phyloP scores from a whole-genome alignment of 2,888 invertebrate genomes.

The Philhelius pedissequus region DNA sequence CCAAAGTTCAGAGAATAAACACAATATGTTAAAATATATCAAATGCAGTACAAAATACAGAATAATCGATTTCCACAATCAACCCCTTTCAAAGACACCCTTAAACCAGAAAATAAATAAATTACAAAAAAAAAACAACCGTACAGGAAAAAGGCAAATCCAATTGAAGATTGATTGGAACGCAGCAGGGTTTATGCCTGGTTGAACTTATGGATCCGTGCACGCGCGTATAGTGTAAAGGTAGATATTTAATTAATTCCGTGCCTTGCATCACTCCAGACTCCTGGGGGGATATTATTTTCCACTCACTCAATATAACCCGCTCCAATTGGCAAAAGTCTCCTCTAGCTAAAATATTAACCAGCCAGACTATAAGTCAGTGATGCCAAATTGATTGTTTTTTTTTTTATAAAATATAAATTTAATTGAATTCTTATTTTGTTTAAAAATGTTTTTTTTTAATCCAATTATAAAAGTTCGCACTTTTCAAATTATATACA shows the following conservation, averaged over 20 bases:
- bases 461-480: too few species aligned
- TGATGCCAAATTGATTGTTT: not conserved
- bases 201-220: constrained; percentile 62
- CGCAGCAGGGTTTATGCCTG: constrained; percentile 58
- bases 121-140: not conserved
- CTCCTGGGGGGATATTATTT: not conserved
- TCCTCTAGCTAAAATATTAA: constrained; percentile 51
- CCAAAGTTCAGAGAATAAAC: constrained; percentile 21
- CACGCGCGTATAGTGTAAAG: constrained; percentile 60
- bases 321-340: constrained; percentile 60
- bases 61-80: constrained; percentile 33
- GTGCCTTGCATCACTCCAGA: constrained; percentile 54
- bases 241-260: constrained; percentile 68
- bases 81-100: not conserved
- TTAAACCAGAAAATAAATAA: not conserved
- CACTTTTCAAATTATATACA: too few species aligned
- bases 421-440: too few species aligned
- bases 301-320: not conserved
- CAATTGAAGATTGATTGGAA: constrained; percentile 67
- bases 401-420: too few species aligned
- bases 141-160: constrained; percentile 37
- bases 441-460: too few species aligned
- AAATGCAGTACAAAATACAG: constrained; percentile 22
- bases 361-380: not conserved
- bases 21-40: constrained; percentile 51